Evolutionary conservation across 23 tunicate species (phyloP), one percentile per base, ranked within the genome.

Genomic region (Botrylloides violaceus): DNA sequence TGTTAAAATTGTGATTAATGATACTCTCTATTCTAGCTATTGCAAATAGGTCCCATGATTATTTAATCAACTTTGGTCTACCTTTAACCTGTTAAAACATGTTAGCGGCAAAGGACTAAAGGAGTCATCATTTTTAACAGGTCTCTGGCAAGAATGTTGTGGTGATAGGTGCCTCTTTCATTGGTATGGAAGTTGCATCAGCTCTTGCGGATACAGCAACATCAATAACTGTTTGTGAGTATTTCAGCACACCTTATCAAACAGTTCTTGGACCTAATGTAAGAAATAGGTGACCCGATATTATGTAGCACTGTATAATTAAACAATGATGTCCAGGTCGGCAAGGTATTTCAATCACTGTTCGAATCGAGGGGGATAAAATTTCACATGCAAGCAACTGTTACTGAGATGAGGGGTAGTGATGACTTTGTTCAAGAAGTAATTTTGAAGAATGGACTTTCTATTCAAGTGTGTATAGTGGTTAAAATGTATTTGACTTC

Each of bases 141-240:
- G 65, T 36, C 4, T 58, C 26, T 32, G 86, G 70, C 18, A 61
- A 70, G 24, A 73, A 88, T n/a, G 96, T 88, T n/a, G 80, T 88
- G 3, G 64, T 88, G 19, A 77, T 81, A 56, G 96, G 96, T 15
- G 96, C 96, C 2, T 81, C 88, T 12, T 88, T 88, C 37, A 88
- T 88, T 47, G 96, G 96, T n/a, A 88, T 88, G 96, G 96, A 88
- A 66, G 84, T 88, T 58, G 96, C 96, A n/a, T 64, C 88, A 0
- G 58, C 80, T 59, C 53, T 88, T 12, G 80, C 73, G 12, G 72
- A 79, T 6, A 78, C 72, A 43, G 88, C 96, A 50, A 65, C 64
- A 21, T 64, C 76, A 33, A 80, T 88, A 25, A 73, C 80, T 21
- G 88, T 88, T 25, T 88, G 96, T 50, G 96, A 88, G 48, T 77